Conservation (phyloP, 2,113 vertebrate species). For the Gnathonemus echidnorhynchus region DNA sequence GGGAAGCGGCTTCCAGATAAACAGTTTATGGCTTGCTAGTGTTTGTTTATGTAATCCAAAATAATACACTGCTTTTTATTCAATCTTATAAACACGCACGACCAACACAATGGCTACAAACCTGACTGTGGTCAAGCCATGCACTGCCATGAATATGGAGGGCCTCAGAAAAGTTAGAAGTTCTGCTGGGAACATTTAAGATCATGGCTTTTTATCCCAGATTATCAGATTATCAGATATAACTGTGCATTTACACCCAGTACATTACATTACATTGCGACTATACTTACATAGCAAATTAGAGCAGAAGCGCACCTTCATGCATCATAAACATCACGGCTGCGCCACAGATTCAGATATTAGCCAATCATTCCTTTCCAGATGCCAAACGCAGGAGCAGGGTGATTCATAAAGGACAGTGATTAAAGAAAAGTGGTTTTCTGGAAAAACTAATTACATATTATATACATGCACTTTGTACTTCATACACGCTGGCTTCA, state of each 20-base stretch:
- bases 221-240: too few species aligned
- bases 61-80: background rate
- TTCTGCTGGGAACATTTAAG: background rate
- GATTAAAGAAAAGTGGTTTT: background rate
- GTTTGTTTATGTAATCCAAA: constrained; percentile 1
- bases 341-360: background rate
- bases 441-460: background rate
- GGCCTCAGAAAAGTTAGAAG: too few species aligned
- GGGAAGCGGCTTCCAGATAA: background rate
- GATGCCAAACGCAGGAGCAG: background rate
- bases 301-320: background rate
- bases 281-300: background rate
- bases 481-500: background rate
- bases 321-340: background rate
- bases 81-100: background rate
- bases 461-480: background rate
- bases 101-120: background rate
- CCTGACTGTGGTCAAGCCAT: background rate
- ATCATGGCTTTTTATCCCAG: background rate
- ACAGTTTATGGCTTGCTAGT: constrained; percentile 1
- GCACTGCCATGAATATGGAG: background rate
- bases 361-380: background rate
- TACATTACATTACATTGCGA: too few species aligned
- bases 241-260: background rate
- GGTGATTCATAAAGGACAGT: background rate